Evolutionary conservation across 2,888 invertebrate genomes (phyloP).

Genomic region (Tetramorium bicarinatum): DNA sequence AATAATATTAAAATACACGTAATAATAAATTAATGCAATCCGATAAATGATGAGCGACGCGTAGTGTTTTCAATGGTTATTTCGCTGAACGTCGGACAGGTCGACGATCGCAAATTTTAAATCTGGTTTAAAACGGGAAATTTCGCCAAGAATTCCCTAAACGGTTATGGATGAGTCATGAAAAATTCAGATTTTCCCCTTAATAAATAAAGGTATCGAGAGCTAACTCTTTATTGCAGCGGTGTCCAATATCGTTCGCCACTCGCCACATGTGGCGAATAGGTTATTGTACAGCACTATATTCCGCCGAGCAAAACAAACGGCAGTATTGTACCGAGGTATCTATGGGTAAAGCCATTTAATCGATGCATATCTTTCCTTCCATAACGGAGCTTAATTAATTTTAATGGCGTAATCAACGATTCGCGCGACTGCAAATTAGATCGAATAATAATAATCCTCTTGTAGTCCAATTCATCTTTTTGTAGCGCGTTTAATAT

Average conservation of each 20-base stretch:
- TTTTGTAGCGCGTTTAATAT: background rate
- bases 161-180: background rate
- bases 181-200: constrained; percentile 38
- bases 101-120: background rate
- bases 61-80: background rate
- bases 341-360: constrained; percentile 16
- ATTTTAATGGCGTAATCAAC: constrained; percentile 34
- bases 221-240: constrained; percentile 40
- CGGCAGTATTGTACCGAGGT: constrained; percentile 21
- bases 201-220: constrained; percentile 42
- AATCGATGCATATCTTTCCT: constrained; percentile 39
- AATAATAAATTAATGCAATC: background rate
- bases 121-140: background rate
- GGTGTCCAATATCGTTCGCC: constrained; percentile 34
- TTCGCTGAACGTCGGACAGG: background rate
- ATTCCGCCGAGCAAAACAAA: constrained; percentile 33
- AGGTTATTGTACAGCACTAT: constrained; percentile 33
- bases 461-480: background rate
- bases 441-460: constrained; percentile 1
- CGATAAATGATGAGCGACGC: background rate
- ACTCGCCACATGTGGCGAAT: constrained; percentile 49
- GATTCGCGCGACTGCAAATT: constrained; percentile 3
- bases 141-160: background rate
- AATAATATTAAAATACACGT: no score
- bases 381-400: constrained; percentile 32